Evolutionary conservation across 2,888 invertebrate species (phyloP).

Genomic region (Mantis religiosa): DNA sequence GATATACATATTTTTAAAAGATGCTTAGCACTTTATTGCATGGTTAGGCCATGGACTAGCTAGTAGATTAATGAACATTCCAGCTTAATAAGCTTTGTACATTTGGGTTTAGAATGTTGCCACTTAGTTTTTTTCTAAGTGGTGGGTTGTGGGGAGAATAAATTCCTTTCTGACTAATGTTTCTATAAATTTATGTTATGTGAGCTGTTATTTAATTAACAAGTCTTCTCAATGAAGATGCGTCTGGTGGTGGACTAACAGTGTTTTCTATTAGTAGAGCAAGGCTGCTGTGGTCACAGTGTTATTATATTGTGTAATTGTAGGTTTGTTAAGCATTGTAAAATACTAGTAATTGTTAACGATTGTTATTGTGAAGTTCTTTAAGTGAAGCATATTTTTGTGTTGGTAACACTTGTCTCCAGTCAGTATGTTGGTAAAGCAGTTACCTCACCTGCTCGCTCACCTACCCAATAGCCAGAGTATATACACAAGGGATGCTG

Average conservation of each 20-base stretch:
- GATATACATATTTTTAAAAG: conserved; percentile 1
- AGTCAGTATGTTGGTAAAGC: conserved; percentile 5
- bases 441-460: conserved; percentile 19
- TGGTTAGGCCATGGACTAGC: conserved; percentile 11
- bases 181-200: conserved; percentile 22
- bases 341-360: conserved; percentile 25
- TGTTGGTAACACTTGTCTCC: conserved; percentile 27
- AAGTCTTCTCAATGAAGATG: conserved; percentile 26
- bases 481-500: conserved; percentile 24
- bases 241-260: conserved; percentile 31
- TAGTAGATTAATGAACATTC: conserved; percentile 23
- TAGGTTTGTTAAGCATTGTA: conserved; percentile 29
- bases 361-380: conserved; percentile 29
- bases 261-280: conserved; percentile 19
- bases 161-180: conserved; percentile 25
- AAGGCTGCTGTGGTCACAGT: conserved; percentile 31
- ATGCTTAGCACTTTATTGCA: conserved; percentile 18
- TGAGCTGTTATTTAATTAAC: conserved; percentile 30
- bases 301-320: conserved; percentile 26
- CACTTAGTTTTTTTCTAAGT: neutral
- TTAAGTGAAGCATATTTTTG: conserved; percentile 20
- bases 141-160: conserved; percentile 17
- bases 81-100: conserved; percentile 16
- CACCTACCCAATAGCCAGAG: neutral
- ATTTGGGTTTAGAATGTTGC: conserved; percentile 13